A percentile compares a stretch with the other conserved stretches of the same genome.
phyloP scores from a whole-genome alignment of 2,797 vertebrate species.

The Tympanoctomys barrerae region DNA sequence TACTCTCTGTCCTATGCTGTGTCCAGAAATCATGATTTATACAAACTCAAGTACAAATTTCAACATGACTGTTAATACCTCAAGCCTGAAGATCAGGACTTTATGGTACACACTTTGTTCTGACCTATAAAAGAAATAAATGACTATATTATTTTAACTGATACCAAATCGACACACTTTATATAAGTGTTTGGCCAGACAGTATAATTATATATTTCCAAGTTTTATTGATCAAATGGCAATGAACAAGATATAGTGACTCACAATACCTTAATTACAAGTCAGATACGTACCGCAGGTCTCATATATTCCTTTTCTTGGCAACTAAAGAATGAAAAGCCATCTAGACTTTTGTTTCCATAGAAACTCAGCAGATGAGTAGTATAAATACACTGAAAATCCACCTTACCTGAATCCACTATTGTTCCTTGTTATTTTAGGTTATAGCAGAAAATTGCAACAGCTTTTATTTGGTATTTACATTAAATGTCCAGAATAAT shows the following conservation, averaged over 20 bases:
- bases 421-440: background rate
- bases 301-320: background rate
- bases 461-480: slow-evolving; percentile 16
- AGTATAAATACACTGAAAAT: background rate
- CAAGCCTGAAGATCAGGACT: background rate
- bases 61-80: background rate
- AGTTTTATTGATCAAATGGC: background rate
- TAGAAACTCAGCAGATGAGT: background rate
- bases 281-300: background rate
- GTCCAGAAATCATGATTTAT: background rate
- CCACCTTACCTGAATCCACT: background rate
- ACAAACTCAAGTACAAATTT: background rate
- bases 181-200: background rate
- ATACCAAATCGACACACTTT: background rate
- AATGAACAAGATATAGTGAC: background rate
- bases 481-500: slow-evolving; percentile 32
- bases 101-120: background rate
- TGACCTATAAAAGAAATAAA: slow-evolving; percentile 6
- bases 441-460: background rate
- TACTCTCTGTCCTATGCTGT: rapidly evolving
- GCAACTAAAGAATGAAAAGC: background rate
- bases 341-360: background rate
- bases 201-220: background rate
- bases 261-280: background rate
- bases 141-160: background rate